A percentile compares a stretch with the other conserved stretches of the same genome.
Conservation (phyloP, 2,888 invertebrate genomes). For the Drosophila putrida region DNA sequence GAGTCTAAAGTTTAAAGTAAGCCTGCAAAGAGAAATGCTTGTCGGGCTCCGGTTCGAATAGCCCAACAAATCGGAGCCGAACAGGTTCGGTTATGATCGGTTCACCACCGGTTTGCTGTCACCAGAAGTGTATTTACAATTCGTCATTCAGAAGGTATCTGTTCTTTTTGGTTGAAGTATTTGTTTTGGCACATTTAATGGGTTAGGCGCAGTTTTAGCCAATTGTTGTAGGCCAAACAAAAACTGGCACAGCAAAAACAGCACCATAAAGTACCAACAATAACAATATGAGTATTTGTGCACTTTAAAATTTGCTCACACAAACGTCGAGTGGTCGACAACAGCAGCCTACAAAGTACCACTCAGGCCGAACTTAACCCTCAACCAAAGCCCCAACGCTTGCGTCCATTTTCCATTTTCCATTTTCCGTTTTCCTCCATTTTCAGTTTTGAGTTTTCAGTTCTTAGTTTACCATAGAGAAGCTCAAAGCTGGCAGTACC, state of each 20-base stretch:
- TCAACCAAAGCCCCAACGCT: constrained; percentile 13
- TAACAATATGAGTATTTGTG: constrained; percentile 69
- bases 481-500: constrained; percentile 6
- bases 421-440: constrained; percentile 7
- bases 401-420: constrained; percentile 6
- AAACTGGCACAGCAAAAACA: constrained; percentile 61
- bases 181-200: constrained; percentile 38
- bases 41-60: no score
- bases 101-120: no score
- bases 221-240: constrained; percentile 74
- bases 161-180: constrained; percentile 25
- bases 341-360: constrained; percentile 68
- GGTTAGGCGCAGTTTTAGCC: constrained; percentile 54
- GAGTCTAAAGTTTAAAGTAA: no score
- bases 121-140: constrained; percentile 8
- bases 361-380: constrained; percentile 69
- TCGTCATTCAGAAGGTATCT: constrained; percentile 1
- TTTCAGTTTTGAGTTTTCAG: constrained; percentile 36
- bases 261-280: constrained; percentile 38
- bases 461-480: constrained; percentile 15
- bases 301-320: constrained; percentile 73
- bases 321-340: constrained; percentile 73
- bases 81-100: no score
- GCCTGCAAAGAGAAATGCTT: no score
- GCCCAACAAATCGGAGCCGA: no score